Conservation (phyloP, 2,113 vertebrate genomes). For the Jaculus jaculus region DNA sequence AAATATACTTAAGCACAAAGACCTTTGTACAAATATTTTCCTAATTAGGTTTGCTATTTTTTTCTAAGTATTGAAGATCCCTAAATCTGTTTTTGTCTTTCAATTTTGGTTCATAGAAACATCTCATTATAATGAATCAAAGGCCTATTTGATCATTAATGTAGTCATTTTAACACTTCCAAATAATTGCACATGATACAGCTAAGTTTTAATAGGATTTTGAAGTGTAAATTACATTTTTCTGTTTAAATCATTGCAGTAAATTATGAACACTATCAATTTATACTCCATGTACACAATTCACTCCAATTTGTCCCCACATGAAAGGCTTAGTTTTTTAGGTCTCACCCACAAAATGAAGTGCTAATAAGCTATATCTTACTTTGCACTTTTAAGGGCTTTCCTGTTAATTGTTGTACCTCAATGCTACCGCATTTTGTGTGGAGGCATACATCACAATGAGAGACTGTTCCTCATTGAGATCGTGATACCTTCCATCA, state of each 20-base stretch:
- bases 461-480: not conserved
- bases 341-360: not conserved
- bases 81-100: conserved; percentile 11
- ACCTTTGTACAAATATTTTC: not conserved
- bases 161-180: conserved; percentile 47
- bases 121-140: conserved; percentile 47
- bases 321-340: conserved; percentile 48
- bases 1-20: not conserved
- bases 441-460: not conserved
- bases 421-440: not conserved
- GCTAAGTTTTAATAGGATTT: conserved; percentile 41
- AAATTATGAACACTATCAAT: conserved; percentile 39
- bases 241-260: conserved; percentile 46
- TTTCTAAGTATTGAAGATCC: not conserved
- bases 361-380: conserved; percentile 22
- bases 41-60: conserved; percentile 10
- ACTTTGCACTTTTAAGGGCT: conserved; percentile 42
- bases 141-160: conserved; percentile 46
- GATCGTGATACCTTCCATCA: not conserved
- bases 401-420: conserved; percentile 34
- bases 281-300: conserved; percentile 14
- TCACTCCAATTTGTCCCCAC: not conserved
- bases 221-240: conserved; percentile 60
- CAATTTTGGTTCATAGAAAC: conserved; percentile 12
- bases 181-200: conserved; percentile 2